Evolutionary conservation across 2,888 invertebrate genomes (phyloP), one percentile per base, ranked within the genome.

Genomic region (Limnephilus lunatus): DNA sequence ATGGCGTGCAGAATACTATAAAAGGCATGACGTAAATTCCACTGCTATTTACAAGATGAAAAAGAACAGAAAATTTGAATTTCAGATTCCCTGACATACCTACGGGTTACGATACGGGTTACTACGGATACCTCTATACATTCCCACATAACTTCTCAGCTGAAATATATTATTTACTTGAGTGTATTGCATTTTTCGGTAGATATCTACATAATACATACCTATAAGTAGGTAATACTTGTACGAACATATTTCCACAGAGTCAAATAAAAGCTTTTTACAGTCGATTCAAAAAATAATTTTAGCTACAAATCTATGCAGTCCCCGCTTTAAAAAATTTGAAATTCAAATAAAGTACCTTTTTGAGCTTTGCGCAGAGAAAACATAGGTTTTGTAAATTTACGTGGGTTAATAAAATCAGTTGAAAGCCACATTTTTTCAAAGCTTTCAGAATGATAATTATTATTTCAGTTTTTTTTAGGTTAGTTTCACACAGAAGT

Each of bases 1-100:
- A 68, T 68, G 25, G 68, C 68, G 25, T 68, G 68, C 68, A n/a
- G 32, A 83, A 83, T 83, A 35, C 32, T 35, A 83, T 35, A 83
- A 35, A 83, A 35, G 35, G 25, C 39, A 83, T 35, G 35, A 25
- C 19, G 25, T 83, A 35, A 83, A 83, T 83, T 83, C 83, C 83
- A 39, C 83, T 25, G 83, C 35, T 32, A 35, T 39, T 32, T 83
- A 83, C 83, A 35, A 83, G 35, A 83, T 83, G 83, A 83, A 83
- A 83, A 83, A 83, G 32, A 83, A 68, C 68, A n/a, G 68, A 25
- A 68, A 68, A 68, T 68, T 25, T n/a, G 68, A 68, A 68, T 68
- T 68, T 25, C 68, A 68, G n/a, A 68, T 68, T 68, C 68, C 25
- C 68, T n/a, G n/a, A 68, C 68, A 68, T 68, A 68, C 68, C 68